phyloP scores from a whole-genome alignment of 2,888 invertebrate genomes.

The Diaphora mendica region DNA sequence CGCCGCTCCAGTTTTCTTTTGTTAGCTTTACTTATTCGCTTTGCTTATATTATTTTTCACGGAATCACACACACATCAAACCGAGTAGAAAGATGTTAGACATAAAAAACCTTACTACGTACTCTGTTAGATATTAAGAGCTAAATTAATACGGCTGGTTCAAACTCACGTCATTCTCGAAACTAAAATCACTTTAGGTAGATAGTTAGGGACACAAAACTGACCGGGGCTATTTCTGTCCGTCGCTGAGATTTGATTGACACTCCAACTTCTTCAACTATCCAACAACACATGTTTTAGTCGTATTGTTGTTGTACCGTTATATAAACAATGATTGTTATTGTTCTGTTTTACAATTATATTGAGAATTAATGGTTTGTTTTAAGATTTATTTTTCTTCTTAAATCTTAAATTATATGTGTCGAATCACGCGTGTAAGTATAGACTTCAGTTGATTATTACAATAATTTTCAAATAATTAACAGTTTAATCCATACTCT shows the following conservation, averaged over 20 bases:
- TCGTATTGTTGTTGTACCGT: constrained; percentile 15
- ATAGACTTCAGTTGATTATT: too few species aligned
- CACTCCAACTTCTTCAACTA: constrained; percentile 28
- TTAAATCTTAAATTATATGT: not conserved
- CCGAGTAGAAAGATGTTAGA: too few species aligned
- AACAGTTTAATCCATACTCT: too few species aligned
- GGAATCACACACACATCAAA: too few species aligned
- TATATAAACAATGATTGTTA: not conserved
- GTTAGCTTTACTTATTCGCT: too few species aligned
- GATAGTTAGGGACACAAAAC: constrained; percentile 35
- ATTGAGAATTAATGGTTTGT: not conserved
- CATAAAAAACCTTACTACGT: too few species aligned
- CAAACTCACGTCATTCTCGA: constrained; percentile 10
- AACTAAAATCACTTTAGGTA: not conserved
- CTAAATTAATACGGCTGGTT: not conserved
- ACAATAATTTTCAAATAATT: too few species aligned
- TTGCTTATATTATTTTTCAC: too few species aligned
- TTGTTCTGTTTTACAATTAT: not conserved
- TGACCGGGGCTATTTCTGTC: constrained; percentile 50
- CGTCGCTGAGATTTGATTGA: constrained; percentile 49
- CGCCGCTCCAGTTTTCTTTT: too few species aligned
- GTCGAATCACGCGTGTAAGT: too few species aligned
- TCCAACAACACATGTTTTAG: constrained; percentile 17
- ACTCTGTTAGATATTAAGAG: too few species aligned
- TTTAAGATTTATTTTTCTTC: not conserved